Evolutionary conservation across 2,113 vertebrate species (phyloP).

Genomic region (Gulo gulo): DNA sequence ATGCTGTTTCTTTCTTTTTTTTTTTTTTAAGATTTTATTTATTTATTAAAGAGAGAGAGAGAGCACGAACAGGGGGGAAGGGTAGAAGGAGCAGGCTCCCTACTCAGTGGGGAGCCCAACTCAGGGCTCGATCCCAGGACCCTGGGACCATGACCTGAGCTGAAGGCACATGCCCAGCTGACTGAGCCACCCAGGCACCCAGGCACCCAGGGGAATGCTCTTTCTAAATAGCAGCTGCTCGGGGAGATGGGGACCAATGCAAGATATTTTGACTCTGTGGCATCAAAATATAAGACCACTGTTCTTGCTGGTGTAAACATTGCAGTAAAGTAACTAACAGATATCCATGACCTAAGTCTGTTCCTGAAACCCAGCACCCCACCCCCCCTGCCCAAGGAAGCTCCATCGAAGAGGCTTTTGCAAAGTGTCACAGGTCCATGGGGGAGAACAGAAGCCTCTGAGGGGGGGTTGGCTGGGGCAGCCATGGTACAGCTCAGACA

Average conservation of each 20-base stretch:
- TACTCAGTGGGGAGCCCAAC: no score
- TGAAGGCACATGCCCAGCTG: no score
- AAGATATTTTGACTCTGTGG: background rate
- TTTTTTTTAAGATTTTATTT: no score
- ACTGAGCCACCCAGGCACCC: no score
- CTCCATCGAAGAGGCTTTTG: background rate
- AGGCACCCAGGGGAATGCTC: background rate
- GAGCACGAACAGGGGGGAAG: no score
- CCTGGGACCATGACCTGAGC: no score
- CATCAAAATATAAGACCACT: background rate
- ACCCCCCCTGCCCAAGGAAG: background rate
- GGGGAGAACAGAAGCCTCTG: background rate
- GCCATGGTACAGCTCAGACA: background rate
- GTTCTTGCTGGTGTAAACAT: background rate
- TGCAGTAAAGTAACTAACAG: background rate
- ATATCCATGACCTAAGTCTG: background rate
- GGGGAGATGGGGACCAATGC: background rate
- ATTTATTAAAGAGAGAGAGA: no score
- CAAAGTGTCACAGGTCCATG: background rate
- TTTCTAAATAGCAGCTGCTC: background rate
- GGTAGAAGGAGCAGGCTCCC: no score
- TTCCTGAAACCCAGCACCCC: background rate
- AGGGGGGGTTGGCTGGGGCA: background rate
- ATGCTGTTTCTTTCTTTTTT: background rate
- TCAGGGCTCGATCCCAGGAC: no score